Base-by-base conservation (phyloP, 2,113 vertebrate species). In the Cyphomyrus plagiostoma region DNA sequence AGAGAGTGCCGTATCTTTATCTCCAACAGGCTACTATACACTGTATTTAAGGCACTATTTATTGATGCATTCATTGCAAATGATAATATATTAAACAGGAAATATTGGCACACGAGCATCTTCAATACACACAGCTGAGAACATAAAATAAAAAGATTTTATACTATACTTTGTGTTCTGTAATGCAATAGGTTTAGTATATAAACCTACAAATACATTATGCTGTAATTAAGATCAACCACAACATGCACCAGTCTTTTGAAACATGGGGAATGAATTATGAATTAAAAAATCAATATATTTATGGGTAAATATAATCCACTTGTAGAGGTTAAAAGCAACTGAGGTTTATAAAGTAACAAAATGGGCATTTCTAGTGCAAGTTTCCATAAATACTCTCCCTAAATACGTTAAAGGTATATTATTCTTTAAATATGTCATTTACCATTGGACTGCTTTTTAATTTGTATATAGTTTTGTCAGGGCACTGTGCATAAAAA, bases 401-500 rank as follows among this genome's bases (percentile, higher is more conserved):
- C n/a, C 62, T 70, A 70, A 70, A 70, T 30, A 70, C n/a, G 1
- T 70, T 30, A 70, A 70, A 70, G 62, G n/a, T 10, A 70, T 70
- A 70, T 70, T 70, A 70, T 26, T 70, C 62, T 70, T 70, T 30
- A 11, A 66, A 26, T 66, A 66, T 13, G 3, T 30, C 10, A 70
- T 70, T 70, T 70, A 70, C 53, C 5, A 74, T 89, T 13, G 56
- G 48, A 23, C 30, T 88, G 58, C 84, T 82, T 8, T 48, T 35
- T 90, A 48, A 89, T 90, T 86, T 86, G 48, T 49, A 53, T 89
- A 62, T 90, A 50, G 30, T 49, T 87, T 89, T 90, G 89, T 89
- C 56, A 53, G 52, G 82, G 23, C n/a, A 49, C 42, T 53, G 53
- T n/a, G n/a, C 89, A 58, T 70, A 21, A 26, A 86, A 87, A 82